Conservation (phyloP, 1,140 invertebrate genomes). For the Ostrea edulis region DNA sequence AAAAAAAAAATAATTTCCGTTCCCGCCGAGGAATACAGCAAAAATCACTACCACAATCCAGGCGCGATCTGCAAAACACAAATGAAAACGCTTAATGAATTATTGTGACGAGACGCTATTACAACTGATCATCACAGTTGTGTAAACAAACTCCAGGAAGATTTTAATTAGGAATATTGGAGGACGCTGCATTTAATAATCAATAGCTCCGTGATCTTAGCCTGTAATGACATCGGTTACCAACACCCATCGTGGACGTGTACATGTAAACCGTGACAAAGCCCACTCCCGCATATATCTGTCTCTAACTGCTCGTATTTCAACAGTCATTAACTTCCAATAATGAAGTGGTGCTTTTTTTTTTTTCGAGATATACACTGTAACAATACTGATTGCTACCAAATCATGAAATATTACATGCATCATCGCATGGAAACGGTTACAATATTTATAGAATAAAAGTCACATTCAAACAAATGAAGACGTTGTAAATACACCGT, state of each 20-base stretch:
- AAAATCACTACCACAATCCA: background rate
- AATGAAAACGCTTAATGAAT: conserved; percentile 18
- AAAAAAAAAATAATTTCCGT: background rate
- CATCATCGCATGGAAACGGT: no score
- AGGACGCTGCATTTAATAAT: conserved; percentile 17
- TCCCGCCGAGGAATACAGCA: conserved; percentile 1
- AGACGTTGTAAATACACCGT: no score
- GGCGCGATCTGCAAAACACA: background rate
- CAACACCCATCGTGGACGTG: background rate
- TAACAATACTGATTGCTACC: no score
- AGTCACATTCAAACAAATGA: no score
- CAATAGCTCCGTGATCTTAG: conserved; percentile 1
- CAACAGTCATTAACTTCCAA: background rate
- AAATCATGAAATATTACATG: no score
- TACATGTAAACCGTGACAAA: background rate
- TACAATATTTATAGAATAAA: no score
- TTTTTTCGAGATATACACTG: no score
- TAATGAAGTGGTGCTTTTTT: background rate
- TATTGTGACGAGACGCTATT: background rate
- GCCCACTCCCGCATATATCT: background rate
- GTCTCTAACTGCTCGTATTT: background rate
- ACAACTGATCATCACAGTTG: conserved; percentile 10
- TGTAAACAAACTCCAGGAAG: conserved; percentile 36
- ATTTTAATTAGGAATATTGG: conserved; percentile 18
- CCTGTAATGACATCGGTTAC: background rate